Conservation (phyloP, 2,888 invertebrate genomes). For the Stenodera caucasica region DNA sequence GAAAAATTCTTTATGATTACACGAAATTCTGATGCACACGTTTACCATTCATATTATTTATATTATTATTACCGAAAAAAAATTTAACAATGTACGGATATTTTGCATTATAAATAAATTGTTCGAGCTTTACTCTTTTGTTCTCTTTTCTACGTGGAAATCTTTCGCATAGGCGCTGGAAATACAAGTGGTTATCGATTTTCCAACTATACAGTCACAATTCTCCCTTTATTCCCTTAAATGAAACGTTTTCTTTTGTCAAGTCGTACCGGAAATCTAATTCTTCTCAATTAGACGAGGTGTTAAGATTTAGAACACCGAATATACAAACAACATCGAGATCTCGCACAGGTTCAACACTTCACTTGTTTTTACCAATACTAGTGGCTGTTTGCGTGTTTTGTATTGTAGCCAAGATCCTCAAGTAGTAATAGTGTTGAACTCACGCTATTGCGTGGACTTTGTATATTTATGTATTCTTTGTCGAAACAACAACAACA, state of each 20-base stretch:
- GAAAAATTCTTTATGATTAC: no score
- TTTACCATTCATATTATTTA: neutral
- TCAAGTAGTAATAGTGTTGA: slow-evolving; percentile 35
- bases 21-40: no score
- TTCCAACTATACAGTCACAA: neutral
- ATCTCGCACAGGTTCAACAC: slow-evolving; percentile 8
- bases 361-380: slow-evolving; percentile 16
- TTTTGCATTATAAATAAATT: no score
- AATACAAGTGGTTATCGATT: neutral
- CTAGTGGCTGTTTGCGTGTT: slow-evolving; percentile 38
- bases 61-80: no score
- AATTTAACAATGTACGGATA: no score
- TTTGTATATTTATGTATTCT: slow-evolving; percentile 50
- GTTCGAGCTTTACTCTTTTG: no score
- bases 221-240: neutral
- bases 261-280: neutral
- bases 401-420: slow-evolving; percentile 37
- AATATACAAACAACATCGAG: slow-evolving; percentile 2
- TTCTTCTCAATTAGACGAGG: neutral
- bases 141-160: no score
- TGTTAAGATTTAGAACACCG: slow-evolving; percentile 9
- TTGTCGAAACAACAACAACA: slow-evolving; percentile 36
- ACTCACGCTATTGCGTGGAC: slow-evolving; percentile 52
- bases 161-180: no score
- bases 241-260: neutral